These are phyloP conservation scores for Clanis bilineata DNA, from an alignment of 2,888 invertebrate species.

Conservation along the genomic window DNA sequence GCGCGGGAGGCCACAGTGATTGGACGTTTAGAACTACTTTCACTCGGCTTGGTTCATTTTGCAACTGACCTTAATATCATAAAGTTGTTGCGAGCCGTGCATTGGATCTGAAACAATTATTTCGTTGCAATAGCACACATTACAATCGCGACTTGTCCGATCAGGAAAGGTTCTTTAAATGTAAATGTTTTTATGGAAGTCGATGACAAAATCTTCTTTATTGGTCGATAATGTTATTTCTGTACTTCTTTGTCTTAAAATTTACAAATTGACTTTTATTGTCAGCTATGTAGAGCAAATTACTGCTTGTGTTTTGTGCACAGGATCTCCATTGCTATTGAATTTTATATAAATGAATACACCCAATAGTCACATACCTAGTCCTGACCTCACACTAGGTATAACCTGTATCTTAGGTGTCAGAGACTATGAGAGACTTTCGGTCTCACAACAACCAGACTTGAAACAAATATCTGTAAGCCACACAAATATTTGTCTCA, in stretches of 20 bases:
- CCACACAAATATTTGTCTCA: too few relatives aligned
- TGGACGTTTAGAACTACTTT: conserved; percentile 57
- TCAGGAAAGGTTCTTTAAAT: conserved; percentile 2
- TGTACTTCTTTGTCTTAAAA: neutral
- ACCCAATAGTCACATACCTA: too few relatives aligned
- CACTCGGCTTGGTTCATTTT: conserved; percentile 51
- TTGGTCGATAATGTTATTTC: neutral
- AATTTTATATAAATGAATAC: neutral
- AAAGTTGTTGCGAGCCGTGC: conserved; percentile 41
- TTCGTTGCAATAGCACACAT: conserved; percentile 35
- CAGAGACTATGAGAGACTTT: too few relatives aligned
- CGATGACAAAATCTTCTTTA: conserved; percentile 1
- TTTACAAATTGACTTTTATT: neutral
- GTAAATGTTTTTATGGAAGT: neutral
- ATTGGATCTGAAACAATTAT: conserved; percentile 49
- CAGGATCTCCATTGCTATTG: neutral
- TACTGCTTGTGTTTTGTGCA: neutral
- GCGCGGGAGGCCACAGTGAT: conserved; percentile 27
- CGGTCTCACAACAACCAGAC: too few relatives aligned
- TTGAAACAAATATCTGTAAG: too few relatives aligned
- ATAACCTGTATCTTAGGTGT: too few relatives aligned
- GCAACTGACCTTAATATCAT: conserved; percentile 61
- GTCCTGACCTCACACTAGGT: too few relatives aligned
- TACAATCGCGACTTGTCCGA: conserved; percentile 10
- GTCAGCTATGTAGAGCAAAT: neutral